Conservation (phyloP, 2,797 vertebrate genomes). For the Labeo calbasu region DNA sequence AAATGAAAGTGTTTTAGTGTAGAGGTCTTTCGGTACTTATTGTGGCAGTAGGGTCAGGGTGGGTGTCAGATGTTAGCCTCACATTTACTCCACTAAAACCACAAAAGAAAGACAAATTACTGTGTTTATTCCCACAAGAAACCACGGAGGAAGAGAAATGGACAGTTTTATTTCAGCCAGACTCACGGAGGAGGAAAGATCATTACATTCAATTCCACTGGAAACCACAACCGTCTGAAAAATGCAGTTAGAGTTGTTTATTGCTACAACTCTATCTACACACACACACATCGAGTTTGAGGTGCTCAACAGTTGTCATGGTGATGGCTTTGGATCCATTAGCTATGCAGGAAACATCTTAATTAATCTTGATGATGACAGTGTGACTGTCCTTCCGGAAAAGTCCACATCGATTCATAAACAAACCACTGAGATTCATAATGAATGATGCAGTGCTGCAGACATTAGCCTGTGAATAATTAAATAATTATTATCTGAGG, state of each 20-base stretch:
- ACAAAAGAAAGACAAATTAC: slow-evolving; percentile 34
- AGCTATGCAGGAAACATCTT: slow-evolving; percentile 78
- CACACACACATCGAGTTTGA: slow-evolving; percentile 41
- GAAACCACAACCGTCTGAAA: slow-evolving; percentile 46
- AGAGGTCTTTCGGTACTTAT: background rate
- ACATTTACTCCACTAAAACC: slow-evolving; percentile 40
- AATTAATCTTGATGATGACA: slow-evolving; percentile 84
- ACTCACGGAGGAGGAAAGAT: slow-evolving; percentile 30
- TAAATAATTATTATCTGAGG: slow-evolving; percentile 70
- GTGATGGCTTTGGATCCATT: slow-evolving; percentile 62
- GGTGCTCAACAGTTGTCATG: slow-evolving; percentile 65
- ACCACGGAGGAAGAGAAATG: slow-evolving; percentile 44
- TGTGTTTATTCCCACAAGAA: slow-evolving; percentile 43
- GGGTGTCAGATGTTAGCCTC: slow-evolving; percentile 38
- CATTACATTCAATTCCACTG: slow-evolving; percentile 44
- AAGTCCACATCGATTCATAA: slow-evolving; percentile 81
- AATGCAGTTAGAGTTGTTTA: slow-evolving; percentile 39
- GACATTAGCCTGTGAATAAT: slow-evolving; percentile 74
- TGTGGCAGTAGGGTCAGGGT: slow-evolving; percentile 22
- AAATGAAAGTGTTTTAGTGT: slow-evolving; percentile 9
- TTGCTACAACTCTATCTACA: slow-evolving; percentile 18
- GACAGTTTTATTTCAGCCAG: slow-evolving; percentile 19
- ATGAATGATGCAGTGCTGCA: slow-evolving; percentile 70
- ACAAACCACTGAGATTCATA: slow-evolving; percentile 77
- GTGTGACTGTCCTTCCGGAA: slow-evolving; percentile 73